These are phyloP conservation scores for Oreochromis spilurus DNA, from an alignment of 2,113 vertebrate species.

Conservation along the genomic window DNA sequence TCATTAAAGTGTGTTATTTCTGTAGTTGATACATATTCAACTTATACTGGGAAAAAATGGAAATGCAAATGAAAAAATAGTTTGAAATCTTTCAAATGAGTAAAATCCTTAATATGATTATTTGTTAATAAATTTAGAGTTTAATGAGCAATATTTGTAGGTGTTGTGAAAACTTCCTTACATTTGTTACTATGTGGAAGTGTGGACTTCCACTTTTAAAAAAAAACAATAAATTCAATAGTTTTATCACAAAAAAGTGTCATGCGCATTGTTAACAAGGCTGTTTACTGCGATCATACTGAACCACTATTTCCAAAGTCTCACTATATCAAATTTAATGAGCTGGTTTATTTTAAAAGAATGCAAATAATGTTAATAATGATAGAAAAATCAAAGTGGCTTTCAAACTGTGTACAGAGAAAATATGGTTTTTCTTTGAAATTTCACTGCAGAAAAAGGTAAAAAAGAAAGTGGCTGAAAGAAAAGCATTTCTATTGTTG, in stretches of 20 bases:
- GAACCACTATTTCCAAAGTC: background rate
- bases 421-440: background rate
- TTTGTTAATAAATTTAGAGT: background rate
- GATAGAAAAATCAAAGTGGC: background rate
- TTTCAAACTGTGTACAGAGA: background rate
- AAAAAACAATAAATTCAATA: background rate
- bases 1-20: background rate
- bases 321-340: background rate
- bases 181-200: background rate
- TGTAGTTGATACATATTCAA: background rate
- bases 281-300: background rate
- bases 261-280: background rate
- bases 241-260: background rate
- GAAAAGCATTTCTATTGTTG: background rate
- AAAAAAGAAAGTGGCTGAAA: background rate
- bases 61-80: background rate
- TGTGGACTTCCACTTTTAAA: background rate
- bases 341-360: background rate
- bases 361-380: background rate
- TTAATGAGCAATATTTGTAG: background rate
- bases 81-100: background rate
- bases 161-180: background rate
- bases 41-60: background rate
- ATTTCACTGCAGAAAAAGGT: background rate
- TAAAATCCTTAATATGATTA: background rate